These are phyloP conservation scores for Periophthalmus modestus DNA, from an alignment of 2,113 vertebrate genomes.

Conservation along the genomic window DNA sequence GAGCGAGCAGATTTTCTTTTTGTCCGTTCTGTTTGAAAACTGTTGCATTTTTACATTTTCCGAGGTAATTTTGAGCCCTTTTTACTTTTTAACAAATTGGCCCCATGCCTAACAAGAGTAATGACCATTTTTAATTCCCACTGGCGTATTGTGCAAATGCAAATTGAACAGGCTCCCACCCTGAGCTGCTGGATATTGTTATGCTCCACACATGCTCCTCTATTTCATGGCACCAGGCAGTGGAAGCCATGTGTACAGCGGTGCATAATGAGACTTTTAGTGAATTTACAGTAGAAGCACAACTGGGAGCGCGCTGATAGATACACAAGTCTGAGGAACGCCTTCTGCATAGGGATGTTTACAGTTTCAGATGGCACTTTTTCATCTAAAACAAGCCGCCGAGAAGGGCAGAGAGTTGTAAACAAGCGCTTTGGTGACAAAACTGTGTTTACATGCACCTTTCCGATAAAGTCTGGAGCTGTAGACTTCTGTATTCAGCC, in stretches of 20 bases:
- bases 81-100: constrained; percentile 30
- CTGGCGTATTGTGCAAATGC: constrained; percentile 28
- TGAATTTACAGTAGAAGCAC: constrained; percentile 22
- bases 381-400: not conserved
- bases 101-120: constrained; percentile 30
- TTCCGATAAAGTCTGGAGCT: not conserved
- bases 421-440: not conserved
- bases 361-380: constrained; percentile 3
- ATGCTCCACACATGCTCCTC: constrained; percentile 35
- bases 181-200: constrained; percentile 42
- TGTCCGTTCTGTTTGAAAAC: not conserved
- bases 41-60: not conserved
- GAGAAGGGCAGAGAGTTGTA: not conserved
- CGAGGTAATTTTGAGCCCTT: constrained; percentile 7
- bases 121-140: constrained; percentile 52
- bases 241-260: constrained; percentile 30
- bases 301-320: constrained; percentile 5
- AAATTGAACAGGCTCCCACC: constrained; percentile 46
- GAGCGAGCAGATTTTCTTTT: not conserved
- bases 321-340: constrained; percentile 6
- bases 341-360: constrained; percentile 3
- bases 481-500: not conserved
- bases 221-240: constrained; percentile 39
- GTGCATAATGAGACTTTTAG: constrained; percentile 30
- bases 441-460: not conserved